Conservation (phyloP, 2,113 vertebrate species). For the Amia ocellicauda region DNA sequence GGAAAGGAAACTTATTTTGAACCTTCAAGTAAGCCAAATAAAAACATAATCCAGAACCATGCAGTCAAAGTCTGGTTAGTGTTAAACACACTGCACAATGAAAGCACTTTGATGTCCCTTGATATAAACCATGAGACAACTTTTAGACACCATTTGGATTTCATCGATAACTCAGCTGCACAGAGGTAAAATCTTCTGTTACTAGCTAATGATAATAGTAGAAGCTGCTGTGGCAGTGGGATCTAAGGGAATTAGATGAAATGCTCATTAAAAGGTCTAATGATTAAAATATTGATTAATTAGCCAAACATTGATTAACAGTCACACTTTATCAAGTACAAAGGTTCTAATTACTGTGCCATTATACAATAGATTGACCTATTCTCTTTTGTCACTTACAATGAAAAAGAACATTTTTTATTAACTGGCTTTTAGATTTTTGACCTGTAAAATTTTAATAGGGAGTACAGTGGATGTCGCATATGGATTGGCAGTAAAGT, state of each 20-base stretch:
- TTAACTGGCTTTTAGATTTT: slow-evolving; percentile 97
- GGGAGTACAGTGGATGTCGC: slow-evolving; percentile 78
- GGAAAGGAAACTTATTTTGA: too few relatives aligned
- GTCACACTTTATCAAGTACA: slow-evolving; percentile 94
- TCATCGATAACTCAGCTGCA: slow-evolving; percentile 38
- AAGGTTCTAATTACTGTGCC: slow-evolving; percentile 87
- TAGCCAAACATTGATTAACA: slow-evolving; percentile 97
- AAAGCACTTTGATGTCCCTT: slow-evolving; percentile 40
- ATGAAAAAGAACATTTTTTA: slow-evolving; percentile 93
- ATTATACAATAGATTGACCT: slow-evolving; percentile 90
- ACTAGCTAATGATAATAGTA: slow-evolving; percentile 74
- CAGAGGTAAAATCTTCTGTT: slow-evolving; percentile 53
- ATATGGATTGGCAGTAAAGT: slow-evolving; percentile 90
- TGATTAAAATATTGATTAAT: slow-evolving; percentile 99
- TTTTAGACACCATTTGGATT: slow-evolving; percentile 6
- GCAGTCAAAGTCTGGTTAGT: not conserved
- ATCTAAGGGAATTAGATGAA: slow-evolving; percentile 88
- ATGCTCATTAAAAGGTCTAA: slow-evolving; percentile 96
- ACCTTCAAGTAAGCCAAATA: not conserved
- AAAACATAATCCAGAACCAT: slow-evolving; percentile 21
- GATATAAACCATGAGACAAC: not conserved
- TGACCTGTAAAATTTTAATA: slow-evolving; percentile 99
- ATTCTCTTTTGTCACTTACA: slow-evolving; percentile 85
- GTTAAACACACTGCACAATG: slow-evolving; percentile 49
- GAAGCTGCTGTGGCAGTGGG: slow-evolving; percentile 65